phyloP scores from a whole-genome alignment of 2,797 vertebrate genomes.

The Lepus townsendii region DNA sequence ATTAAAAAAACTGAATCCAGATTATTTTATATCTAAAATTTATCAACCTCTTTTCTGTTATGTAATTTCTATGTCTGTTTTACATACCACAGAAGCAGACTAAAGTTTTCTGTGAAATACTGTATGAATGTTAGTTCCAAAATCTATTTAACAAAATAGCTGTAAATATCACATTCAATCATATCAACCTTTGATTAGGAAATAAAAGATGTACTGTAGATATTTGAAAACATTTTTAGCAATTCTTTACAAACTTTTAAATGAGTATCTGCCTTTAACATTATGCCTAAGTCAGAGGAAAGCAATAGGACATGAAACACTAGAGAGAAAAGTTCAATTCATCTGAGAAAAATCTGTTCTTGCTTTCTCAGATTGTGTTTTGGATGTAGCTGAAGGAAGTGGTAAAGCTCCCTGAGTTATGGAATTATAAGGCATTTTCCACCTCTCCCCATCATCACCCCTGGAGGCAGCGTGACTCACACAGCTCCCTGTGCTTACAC shows the following conservation, averaged over 20 bases:
- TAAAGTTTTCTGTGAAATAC: not conserved
- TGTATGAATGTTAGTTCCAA: not conserved
- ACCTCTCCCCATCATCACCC: not conserved
- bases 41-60: not conserved
- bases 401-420: not conserved
- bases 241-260: not conserved
- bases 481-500: accelerated
- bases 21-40: not conserved
- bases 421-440: not conserved
- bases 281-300: not conserved
- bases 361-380: not conserved
- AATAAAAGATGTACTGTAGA: not conserved
- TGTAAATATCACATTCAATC: not conserved
- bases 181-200: not conserved
- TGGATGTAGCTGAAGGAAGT: not conserved
- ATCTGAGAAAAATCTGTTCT: not conserved
- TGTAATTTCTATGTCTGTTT: not conserved
- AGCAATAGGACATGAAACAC: too few species aligned
- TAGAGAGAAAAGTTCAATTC: not conserved
- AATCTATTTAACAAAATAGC: not conserved
- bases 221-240: not conserved
- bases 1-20: not conserved
- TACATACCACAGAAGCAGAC: not conserved
- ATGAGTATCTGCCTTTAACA: not conserved
- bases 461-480: not conserved